Evolutionary conservation across 2,888 invertebrate species (phyloP).

Genomic region (Xylota sylvarum): DNA sequence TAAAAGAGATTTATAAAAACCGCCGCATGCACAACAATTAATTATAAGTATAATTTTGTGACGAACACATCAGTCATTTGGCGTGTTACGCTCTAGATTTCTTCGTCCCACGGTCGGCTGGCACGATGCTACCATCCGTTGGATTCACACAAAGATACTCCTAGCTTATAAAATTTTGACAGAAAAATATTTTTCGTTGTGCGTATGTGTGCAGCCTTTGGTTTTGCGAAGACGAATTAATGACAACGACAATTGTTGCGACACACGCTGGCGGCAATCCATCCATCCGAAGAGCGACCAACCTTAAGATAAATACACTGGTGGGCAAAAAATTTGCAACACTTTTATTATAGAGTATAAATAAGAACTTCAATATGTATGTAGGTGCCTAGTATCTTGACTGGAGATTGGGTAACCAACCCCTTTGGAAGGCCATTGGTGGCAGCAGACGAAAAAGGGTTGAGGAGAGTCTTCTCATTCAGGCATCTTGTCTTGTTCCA

Average conservation of each 20-base stretch:
- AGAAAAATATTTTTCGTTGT: conserved; percentile 9
- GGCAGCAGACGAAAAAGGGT: too few relatives aligned
- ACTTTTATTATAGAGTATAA: neutral
- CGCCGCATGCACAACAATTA: conserved; percentile 62
- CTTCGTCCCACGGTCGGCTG: conserved; percentile 46
- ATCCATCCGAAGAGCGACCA: conserved; percentile 34
- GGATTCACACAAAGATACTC: conserved; percentile 7
- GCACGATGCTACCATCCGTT: conserved; percentile 19
- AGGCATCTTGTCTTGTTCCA: too few relatives aligned
- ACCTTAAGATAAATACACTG: conserved; percentile 9
- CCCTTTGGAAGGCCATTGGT: too few relatives aligned
- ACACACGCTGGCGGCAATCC: conserved; percentile 46
- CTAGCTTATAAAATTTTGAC: conserved; percentile 42
- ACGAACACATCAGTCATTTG: conserved; percentile 67
- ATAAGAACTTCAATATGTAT: too few relatives aligned
- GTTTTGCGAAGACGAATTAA: conserved; percentile 43
- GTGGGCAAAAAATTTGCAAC: neutral
- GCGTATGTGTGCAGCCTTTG: conserved; percentile 1
- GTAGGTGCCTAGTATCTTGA: too few relatives aligned
- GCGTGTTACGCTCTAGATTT: conserved; percentile 55
- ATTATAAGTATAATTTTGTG: conserved; percentile 65
- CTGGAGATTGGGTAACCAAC: too few relatives aligned
- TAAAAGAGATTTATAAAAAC: conserved; percentile 33
- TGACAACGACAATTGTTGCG: conserved; percentile 57
- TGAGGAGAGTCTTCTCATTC: too few relatives aligned